A percentile compares a stretch with the other conserved stretches of the same genome.
Conservation (phyloP, 1,140 invertebrate genomes). For the Papilio aristodemus region DNA sequence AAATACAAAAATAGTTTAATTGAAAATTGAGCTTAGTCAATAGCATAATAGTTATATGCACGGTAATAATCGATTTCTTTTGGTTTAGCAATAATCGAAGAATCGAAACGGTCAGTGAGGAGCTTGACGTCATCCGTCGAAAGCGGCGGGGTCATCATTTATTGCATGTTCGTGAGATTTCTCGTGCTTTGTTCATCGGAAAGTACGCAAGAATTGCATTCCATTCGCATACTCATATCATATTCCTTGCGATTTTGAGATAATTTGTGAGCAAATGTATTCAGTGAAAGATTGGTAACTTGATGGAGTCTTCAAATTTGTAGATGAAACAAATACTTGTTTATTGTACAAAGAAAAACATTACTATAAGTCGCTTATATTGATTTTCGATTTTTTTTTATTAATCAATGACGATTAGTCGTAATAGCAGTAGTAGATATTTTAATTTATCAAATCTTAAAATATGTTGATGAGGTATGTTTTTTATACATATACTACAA, state of each 20-base stretch:
- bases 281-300: too few relatives aligned
- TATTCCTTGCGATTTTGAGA: slow-evolving; percentile 7
- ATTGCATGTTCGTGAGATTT: slow-evolving; percentile 20
- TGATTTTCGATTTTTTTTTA: too few relatives aligned
- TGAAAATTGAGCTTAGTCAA: not conserved
- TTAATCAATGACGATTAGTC: too few relatives aligned
- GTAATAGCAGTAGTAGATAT: too few relatives aligned
- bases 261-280: slow-evolving; percentile 12
- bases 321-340: too few relatives aligned
- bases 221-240: slow-evolving; percentile 10
- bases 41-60: slow-evolving; percentile 5
- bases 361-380: too few relatives aligned
- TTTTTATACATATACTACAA: too few relatives aligned
- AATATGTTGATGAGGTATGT: too few relatives aligned
- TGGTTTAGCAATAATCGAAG: slow-evolving; percentile 30
- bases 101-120: slow-evolving; percentile 2
- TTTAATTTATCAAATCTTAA: too few relatives aligned
- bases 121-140: slow-evolving; percentile 25
- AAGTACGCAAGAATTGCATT: slow-evolving; percentile 24
- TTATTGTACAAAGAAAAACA: too few relatives aligned
- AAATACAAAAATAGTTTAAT: slow-evolving; percentile 1
- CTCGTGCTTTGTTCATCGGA: slow-evolving; percentile 26
- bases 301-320: too few relatives aligned
- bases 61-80: slow-evolving; percentile 31
- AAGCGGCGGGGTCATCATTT: slow-evolving; percentile 33